Evolutionary conservation across 2,888 invertebrate species (phyloP).

Genomic region (Syrista parreyssii): DNA sequence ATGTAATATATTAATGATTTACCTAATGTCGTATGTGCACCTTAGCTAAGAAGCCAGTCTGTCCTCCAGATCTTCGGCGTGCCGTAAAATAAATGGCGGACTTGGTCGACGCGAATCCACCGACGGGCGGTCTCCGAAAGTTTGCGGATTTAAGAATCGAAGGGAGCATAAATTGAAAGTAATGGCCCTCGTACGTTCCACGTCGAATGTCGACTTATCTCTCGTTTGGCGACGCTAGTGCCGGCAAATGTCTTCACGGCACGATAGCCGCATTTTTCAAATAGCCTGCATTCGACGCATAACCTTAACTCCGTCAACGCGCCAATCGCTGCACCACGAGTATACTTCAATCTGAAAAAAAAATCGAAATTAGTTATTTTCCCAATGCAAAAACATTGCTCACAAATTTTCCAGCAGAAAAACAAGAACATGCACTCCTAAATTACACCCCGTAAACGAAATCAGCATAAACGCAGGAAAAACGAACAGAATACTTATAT

Average conservation of each 20-base stretch:
- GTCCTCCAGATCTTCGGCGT: neutral
- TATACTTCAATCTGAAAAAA: neutral
- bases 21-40: neutral
- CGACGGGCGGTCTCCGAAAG: slow-evolving; percentile 50
- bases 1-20: neutral
- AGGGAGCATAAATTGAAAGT: slow-evolving; percentile 62
- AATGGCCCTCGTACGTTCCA: slow-evolving; percentile 48
- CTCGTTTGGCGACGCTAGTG: slow-evolving; percentile 28
- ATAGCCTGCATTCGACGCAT: slow-evolving; percentile 27
- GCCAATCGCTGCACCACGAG: neutral
- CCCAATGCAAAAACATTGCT: neutral
- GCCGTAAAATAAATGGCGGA: slow-evolving; percentile 16
- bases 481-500: slow-evolving; percentile 10
- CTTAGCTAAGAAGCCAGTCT: neutral
- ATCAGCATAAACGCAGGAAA: neutral
- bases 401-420: neutral
- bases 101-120: slow-evolving; percentile 21
- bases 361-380: neutral
- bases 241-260: slow-evolving; percentile 48
- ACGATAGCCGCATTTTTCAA: slow-evolving; percentile 40
- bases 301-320: neutral
- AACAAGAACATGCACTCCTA: neutral
- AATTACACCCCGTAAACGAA: neutral
- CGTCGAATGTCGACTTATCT: slow-evolving; percentile 43
- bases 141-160: slow-evolving; percentile 53